Evolutionary conservation across 1,140 invertebrate species (phyloP), one percentile per base, ranked within the genome.

Genomic region (Psix sp.): DNA sequence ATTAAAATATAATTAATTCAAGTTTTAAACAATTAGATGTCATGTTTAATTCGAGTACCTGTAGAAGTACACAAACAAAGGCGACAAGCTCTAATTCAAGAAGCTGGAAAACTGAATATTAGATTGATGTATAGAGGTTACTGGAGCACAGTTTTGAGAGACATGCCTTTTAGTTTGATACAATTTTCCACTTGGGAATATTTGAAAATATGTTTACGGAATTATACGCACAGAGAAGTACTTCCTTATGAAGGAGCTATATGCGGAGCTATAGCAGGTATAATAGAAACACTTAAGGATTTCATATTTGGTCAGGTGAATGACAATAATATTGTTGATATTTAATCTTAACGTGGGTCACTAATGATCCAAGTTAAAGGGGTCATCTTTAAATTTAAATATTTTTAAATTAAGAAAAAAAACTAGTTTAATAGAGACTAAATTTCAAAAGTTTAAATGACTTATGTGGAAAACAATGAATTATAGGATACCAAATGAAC

Each of bases 131-230:
- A 98, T 87, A 88, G 96, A 57, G 97, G 98, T 0, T 98, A 94
- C 85, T 87, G 92, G 2, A 96, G 93, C n/a, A 99, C 97, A 0
- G 91, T 99, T 10, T 80, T 94, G 7, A 88, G 98, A 71, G 98
- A 99, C 86, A 91, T 99, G 75, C 98, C 98, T 2, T 99, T 99
- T 88, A 96, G 96, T 42, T 89, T 98, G 24, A 94, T 99, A 59
- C 96, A 99, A 86, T 96, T 98, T 88, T 96, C 98, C 0, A 74
- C 98, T 0, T 98, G 98, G 95, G 98, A 99, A 86, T 90, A 90
- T 76, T 88, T 98, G 4, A 99, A 99, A 88, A 79, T 81, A 24
- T 74, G 78, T 5, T 91, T 89, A 88, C 85, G 83, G 11, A 59
- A 73, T 3, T 59, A 86, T 17, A 89, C 88, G 18, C 86, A 87